Conservation (phyloP, 2,888 invertebrate genomes). For the Limnephilus lunatus region DNA sequence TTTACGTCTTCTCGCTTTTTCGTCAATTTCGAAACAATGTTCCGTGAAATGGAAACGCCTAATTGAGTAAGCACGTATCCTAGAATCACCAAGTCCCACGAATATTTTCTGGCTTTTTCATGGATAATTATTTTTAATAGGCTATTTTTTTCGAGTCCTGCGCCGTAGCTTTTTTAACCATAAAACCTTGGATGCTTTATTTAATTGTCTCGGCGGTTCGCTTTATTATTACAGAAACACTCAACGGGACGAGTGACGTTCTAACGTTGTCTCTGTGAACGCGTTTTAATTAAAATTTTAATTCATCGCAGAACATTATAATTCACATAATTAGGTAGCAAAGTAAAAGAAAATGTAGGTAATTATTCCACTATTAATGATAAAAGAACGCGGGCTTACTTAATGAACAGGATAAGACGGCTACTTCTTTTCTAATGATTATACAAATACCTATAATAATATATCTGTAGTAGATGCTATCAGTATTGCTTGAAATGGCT, state of each 20-base stretch:
- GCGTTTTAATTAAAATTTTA: conserved; percentile 25
- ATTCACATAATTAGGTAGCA: not conserved
- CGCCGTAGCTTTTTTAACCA: conserved; percentile 36
- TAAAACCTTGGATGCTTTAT: conserved; percentile 48
- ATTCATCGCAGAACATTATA: not conserved
- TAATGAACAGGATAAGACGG: not conserved
- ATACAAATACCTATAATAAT: not conserved
- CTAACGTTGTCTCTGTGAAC: not conserved
- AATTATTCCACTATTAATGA: not conserved
- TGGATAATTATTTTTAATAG: conserved; percentile 61
- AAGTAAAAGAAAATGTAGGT: not conserved
- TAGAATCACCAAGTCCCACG: conserved; percentile 37
- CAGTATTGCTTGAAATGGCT: no score
- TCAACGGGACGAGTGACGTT: conserved; percentile 6
- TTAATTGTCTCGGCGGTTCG: conserved; percentile 58
- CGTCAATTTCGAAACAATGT: conserved; percentile 36
- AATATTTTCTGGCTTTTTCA: conserved; percentile 56
- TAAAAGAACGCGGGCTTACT: not conserved
- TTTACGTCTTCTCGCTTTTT: conserved; percentile 20
- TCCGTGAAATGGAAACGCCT: conserved; percentile 47
- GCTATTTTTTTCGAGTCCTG: conserved; percentile 48
- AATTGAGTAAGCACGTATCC: conserved; percentile 44
- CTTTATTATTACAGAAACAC: conserved; percentile 54
- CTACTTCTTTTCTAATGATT: not conserved
- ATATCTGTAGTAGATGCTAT: no score